Percentiles rank a stretch among this genome's conserved stretches.
These are phyloP conservation scores for Rhagophthalmus giganteus DNA, from an alignment of 2,888 invertebrate species.

Conservation along the genomic window DNA sequence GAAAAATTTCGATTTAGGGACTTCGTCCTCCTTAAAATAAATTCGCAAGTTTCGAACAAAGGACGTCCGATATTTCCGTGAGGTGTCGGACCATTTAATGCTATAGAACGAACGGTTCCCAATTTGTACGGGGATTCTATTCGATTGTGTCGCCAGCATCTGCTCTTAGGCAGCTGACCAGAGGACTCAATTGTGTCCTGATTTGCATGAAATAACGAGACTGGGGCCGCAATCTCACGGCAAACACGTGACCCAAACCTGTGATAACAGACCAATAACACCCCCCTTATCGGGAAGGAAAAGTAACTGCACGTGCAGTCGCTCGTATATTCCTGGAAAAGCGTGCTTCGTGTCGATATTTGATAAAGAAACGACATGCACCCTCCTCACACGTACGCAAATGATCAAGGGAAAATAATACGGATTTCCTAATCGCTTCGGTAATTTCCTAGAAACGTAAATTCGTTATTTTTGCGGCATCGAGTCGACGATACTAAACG, in stretches of 20 bases:
- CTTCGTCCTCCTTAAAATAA: too few species aligned
- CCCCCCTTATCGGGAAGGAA: conserved; percentile 38
- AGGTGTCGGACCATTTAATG: not conserved
- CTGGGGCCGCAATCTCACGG: conserved; percentile 41
- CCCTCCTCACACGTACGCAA: conserved; percentile 19
- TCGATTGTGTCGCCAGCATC: conserved; percentile 33
- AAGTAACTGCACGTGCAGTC: conserved; percentile 32
- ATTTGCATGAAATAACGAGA: conserved; percentile 51
- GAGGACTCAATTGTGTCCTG: conserved; percentile 43
- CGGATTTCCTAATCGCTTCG: conserved; percentile 4
- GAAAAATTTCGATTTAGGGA: too few species aligned
- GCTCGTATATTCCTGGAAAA: conserved; percentile 40
- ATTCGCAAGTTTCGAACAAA: too few species aligned
- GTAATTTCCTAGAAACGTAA: too few species aligned
- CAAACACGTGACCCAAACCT: conserved; percentile 43
- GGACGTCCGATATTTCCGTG: not conserved
- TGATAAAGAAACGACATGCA: conserved; percentile 39
- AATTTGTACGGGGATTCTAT: conserved; percentile 4
- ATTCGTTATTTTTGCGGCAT: too few species aligned
- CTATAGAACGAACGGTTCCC: not conserved
- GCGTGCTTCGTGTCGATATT: conserved; percentile 39
- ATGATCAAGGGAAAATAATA: conserved; percentile 7
- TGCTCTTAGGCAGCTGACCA: conserved; percentile 38
- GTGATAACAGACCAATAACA: conserved; percentile 44
- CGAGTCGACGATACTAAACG: not conserved